Evolutionary conservation across 2,888 invertebrate genomes (phyloP).

Genomic region (Sycophila texana): DNA sequence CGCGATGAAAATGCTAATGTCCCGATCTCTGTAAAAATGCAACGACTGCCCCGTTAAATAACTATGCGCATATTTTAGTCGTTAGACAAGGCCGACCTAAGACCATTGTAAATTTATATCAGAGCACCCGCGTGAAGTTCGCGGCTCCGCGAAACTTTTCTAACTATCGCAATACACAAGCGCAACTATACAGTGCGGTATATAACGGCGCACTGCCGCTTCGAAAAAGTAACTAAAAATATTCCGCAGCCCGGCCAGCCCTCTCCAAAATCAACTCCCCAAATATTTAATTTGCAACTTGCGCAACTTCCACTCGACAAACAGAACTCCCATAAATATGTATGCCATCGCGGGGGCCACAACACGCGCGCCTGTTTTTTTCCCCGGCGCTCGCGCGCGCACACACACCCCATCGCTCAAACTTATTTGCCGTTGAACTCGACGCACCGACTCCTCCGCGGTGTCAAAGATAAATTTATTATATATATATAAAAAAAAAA

Average conservation of each 20-base stretch:
- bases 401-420: constrained; percentile 23
- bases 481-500: too few relatives aligned
- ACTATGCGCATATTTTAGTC: background rate
- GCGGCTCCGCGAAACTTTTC: too few relatives aligned
- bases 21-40: too few relatives aligned
- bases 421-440: constrained; percentile 29
- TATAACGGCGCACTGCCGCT: too few relatives aligned
- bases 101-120: background rate
- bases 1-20: too few relatives aligned
- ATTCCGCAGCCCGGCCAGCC: too few relatives aligned
- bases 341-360: background rate
- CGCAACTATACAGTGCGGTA: too few relatives aligned
- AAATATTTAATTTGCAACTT: constrained; percentile 21
- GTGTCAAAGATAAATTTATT: constrained; percentile 22
- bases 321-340: constrained; percentile 24
- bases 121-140: too few relatives aligned
- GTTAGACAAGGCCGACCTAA: background rate
- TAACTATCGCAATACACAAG: too few relatives aligned
- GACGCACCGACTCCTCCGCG: background rate
- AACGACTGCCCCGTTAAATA: background rate
- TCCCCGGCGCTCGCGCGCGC: background rate
- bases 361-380: background rate
- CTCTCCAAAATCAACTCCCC: constrained; percentile 2
- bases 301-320: background rate
- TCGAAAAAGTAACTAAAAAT: background rate